Evolutionary conservation across 1,140 invertebrate genomes (phyloP), one percentile per base, ranked within the genome.

Genomic region (Gonioctena quinquepunctata): DNA sequence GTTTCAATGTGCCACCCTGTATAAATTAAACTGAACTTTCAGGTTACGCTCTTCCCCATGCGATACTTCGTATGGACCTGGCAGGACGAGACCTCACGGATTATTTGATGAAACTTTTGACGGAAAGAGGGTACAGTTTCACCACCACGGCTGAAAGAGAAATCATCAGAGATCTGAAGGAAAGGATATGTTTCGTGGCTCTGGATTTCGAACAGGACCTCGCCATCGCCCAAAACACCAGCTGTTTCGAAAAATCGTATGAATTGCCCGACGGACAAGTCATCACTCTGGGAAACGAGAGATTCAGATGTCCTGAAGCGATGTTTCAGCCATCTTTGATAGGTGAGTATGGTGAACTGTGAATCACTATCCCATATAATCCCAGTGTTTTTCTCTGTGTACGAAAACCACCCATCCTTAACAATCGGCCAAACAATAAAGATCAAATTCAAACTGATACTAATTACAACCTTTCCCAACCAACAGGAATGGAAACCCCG

Each of bases 221-320:
- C 8, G 68, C 83, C 75, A 89, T 90, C 3, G 88, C 93, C 71
- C 90, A 90, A 13, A 87, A 87, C 1, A 91, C 90, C 1, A 90
- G 87, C 49, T 91, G 90, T 56, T 84, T 92, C 28, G 92, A 93
- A 78, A 90, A 92, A 81, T 89, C 86, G 48, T 96, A 93, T 76
- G 90, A 93, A 79, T 84, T 95, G 50, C 94, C 93, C 22, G 93
- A 94, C 78, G 94, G 92, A 50, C 93, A 94, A 81, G 90, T 95
- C 33, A 92, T 90, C 81, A 74, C 93, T 56, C 90, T 96, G 63
- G 92, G 93, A 18, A 92, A 93, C 80, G 93, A 95, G 84, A 86
- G 93, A 61, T 95, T 96, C 87, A 88, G 93, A 77, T 96, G 92
- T 76, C 93, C 94, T 3, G 94, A 96, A 84, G 89, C 93, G 33